Evolutionary conservation across 2,888 invertebrate species (phyloP), one percentile per base, ranked within the genome.

Genomic region (Synanthedon myopaeformis): DNA sequence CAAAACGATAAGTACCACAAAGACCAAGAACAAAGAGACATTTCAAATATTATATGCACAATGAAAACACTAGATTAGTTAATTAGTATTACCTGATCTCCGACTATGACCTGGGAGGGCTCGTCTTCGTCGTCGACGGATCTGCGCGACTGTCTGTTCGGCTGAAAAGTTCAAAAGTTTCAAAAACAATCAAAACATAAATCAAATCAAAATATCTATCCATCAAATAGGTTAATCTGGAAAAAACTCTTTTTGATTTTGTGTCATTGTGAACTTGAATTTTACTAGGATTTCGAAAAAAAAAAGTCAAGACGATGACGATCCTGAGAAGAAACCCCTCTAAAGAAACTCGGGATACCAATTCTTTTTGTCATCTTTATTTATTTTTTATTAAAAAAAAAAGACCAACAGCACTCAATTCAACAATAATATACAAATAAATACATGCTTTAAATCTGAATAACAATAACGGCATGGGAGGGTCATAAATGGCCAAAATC

Each of bases 41-140:
- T 23, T 23, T 23, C 5, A n/a, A n/a, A n/a, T 23, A 23, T 23
- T 23, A 23, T n/a, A n/a, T n/a, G 23, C 23, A 23, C 23, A 23
- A 1, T 5, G 23, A 23, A 28, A 28, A 28, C 28, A 28, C 28
- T 28, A 35, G 35, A 35, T 35, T 35, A 5, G 23, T 23, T 1
- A 2, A 23, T 23, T 23, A 23, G 23, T 23, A 45, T 71, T 63
- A 91, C 91, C 82, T 91, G 89, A 61, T 91, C 91, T 3, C 89
- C 89, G 1, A 89, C 82, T 6, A 89, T 70, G 49, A 90, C 89
- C 56, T 89, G 88, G 0, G 89, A 72, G 0, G 79, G 79, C 51
- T 90, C 89, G 1, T 82, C 82, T 1, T 53, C 35, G 59, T 89
- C 89, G 1, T 77, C 76, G 12, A 76, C 72, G 0, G 79, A 79